Evolutionary conservation across 2,888 invertebrate species (phyloP), one percentile per base, ranked within the genome.

Genomic region (Habrosyne pyritoides): DNA sequence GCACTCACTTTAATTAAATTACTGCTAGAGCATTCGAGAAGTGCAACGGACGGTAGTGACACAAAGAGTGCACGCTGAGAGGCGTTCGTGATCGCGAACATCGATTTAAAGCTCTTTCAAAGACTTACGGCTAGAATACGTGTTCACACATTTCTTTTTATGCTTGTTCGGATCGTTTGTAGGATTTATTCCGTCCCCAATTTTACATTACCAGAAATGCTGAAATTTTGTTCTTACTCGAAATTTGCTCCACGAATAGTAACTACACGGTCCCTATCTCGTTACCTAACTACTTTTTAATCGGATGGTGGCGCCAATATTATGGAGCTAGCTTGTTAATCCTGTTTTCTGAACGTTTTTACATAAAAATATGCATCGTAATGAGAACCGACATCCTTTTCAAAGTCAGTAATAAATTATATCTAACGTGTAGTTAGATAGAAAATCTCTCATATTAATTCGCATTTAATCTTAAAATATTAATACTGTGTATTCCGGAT

Each of bases 1-100:
- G 69, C 77, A 79, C 80, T 84, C 75, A 71, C 64, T 84, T 84
- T 89, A 88, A 89, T 90, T 86, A 83, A 87, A 88, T 88, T 87
- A 86, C 80, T 67, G 73, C 67, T 77, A 66, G 67, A 74, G 75
- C 73, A 73, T 81, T 82, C 74, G 75, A 76, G 73, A 73, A 77
- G 71, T 81, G 78, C 79, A 79, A 66, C 55, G 61, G 60, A 66
- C 63, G 63, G 54, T 60, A 64, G 66, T 18, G 42, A 18, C 8
- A 78, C 75, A 81, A 81, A 81, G 79, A 75, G 66, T 64, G 63
- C 56, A 46, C 55, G 48, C 46, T 52, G 49, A 60, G 53, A 60
- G 56, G 54, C 59, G 36, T 22, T 52, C 51, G 53, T 48, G 54
- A 60, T 60, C 59, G 57, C 64, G 55, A 58, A 61, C 56, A 65